Percentiles rank a stretch among this genome's conserved stretches.
phyloP scores from a whole-genome alignment of 2,113 vertebrate genomes.

The Thermophis baileyi region DNA sequence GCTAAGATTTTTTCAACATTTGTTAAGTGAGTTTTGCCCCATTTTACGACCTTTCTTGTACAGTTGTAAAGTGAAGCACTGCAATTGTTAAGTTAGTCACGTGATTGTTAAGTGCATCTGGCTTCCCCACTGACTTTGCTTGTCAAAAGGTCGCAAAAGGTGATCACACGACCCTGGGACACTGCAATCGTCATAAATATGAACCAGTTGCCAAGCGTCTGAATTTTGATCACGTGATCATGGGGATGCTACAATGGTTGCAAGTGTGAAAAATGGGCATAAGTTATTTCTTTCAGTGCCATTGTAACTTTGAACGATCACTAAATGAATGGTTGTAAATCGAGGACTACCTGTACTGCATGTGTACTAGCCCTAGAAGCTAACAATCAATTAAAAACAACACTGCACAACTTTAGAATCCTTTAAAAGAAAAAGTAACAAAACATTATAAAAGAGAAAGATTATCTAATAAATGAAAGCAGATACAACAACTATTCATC shows the following conservation, averaged over 20 bases:
- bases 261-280: neutral
- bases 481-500: neutral
- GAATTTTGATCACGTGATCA: neutral
- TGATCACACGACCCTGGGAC: neutral
- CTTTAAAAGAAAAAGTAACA: neutral
- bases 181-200: neutral
- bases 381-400: neutral
- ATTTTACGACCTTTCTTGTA: neutral
- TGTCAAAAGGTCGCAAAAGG: neutral
- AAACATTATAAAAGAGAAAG: neutral
- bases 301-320: neutral
- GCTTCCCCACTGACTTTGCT: neutral
- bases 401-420: neutral
- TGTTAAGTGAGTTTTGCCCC: neutral
- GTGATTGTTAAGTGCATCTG: neutral
- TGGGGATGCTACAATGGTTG: neutral
- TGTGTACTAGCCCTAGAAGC: neutral
- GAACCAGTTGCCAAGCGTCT: neutral
- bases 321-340: neutral
- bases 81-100: neutral
- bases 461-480: neutral
- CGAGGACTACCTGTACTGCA: neutral
- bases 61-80: neutral
- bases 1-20: neutral
- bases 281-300: neutral